Evolutionary conservation across 2,888 invertebrate genomes (phyloP).

Genomic region (Aspidiotus destructor): DNA sequence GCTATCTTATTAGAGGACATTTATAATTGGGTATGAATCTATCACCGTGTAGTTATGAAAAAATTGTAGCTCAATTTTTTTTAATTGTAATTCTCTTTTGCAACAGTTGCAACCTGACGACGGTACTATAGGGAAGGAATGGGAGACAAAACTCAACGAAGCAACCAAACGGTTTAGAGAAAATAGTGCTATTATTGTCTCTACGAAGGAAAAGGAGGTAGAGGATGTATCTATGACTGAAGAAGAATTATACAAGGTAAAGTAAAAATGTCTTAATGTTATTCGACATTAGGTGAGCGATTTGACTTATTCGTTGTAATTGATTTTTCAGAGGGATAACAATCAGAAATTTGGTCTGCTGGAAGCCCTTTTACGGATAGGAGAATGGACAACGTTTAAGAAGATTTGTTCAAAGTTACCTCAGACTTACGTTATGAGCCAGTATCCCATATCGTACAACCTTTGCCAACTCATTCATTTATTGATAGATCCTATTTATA

Average conservation of each 20-base stretch:
- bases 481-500: constrained; percentile 77
- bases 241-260: constrained; percentile 16
- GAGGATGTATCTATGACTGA: constrained; percentile 44
- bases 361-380: constrained; percentile 75
- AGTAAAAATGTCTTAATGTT: not conserved
- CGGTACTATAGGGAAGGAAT: constrained; percentile 64
- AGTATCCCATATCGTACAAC: constrained; percentile 66
- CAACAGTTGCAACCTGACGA: constrained; percentile 74
- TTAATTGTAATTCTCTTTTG: constrained; percentile 33
- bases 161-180: constrained; percentile 83
- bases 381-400: constrained; percentile 82
- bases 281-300: not conserved
- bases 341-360: constrained; percentile 93
- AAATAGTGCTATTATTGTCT: constrained; percentile 57
- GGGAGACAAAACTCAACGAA: constrained; percentile 70
- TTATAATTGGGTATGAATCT: constrained; percentile 68
- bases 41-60: not conserved
- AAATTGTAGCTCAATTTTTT: not conserved
- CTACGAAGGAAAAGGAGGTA: constrained; percentile 57
- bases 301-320: not conserved
- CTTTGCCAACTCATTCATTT: constrained; percentile 71
- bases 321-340: constrained; percentile 44
- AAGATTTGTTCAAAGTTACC: constrained; percentile 73
- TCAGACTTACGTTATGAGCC: constrained; percentile 63
- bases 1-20: constrained; percentile 79